Base-by-base conservation (phyloP, 2,797 vertebrate genomes). In the Sebastes matsubarae region DNA sequence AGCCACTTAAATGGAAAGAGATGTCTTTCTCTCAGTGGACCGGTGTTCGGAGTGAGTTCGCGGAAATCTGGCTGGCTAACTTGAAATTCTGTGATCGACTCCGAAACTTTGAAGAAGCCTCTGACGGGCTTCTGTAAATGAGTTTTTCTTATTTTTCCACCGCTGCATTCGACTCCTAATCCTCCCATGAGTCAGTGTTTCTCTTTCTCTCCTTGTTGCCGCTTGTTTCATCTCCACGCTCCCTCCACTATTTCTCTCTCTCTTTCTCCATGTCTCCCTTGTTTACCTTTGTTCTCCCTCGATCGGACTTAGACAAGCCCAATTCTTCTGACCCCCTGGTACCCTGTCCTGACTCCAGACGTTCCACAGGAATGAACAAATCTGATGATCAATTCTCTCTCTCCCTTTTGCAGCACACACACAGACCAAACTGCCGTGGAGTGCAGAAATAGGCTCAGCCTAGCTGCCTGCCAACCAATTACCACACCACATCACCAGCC, bases 311-410 rank as follows among this genome's bases (percentile, higher is more conserved):
- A 86, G 79, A 91, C 86, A 72, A 85, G 85, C 85, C 87, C 79
- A 81, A 78, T 91, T 92, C 92, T 77, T 81, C 78, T 80, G 89
- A 90, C 89, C 85, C 30, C 84, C 63, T 72, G 63, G 65, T 86
- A 80, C 81, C 79, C 80, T 75, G 75, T 86, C 84, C 77, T 66
- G 86, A 82, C 81, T 92, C 75, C 75, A 87, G 89, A 72, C 80
- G 90, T 96, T 95, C 93, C 87, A 84, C 77, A 5, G 88, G 83
- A 87, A 86, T 91, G 92, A 95, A 90, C 94, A 94, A 95, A 96
- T 94, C 89, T 87, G 86, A 93, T 88, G 89, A 94, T 94, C 90
- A 90, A 88, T 94, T 90, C 89, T 36, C 67, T 68, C 78, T 84
- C 77, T 11, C 32, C 46, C 46, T 55, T 76, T 38, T 75, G 61